Evolutionary conservation across 2,888 invertebrate species (phyloP).

Genomic region (Cephonodes hylas): DNA sequence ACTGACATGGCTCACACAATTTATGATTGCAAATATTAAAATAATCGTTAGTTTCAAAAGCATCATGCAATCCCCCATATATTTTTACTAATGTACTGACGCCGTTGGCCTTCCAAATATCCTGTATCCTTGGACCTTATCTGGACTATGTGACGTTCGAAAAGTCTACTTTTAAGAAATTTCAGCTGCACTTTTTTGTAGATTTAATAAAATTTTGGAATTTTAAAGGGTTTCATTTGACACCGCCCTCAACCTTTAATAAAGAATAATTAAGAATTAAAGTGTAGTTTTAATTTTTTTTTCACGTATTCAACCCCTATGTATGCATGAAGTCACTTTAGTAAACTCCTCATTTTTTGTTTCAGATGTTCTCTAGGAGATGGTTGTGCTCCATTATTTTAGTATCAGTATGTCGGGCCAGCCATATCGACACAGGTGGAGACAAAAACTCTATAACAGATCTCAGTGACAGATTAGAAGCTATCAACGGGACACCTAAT

Average conservation of each 20-base stretch:
- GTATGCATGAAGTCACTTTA: conserved; percentile 27
- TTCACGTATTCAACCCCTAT: conserved; percentile 38
- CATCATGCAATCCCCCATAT: neutral
- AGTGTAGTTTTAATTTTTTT: conserved; percentile 75
- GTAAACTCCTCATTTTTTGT: conserved; percentile 62
- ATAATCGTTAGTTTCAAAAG: neutral
- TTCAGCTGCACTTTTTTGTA: conserved; percentile 34
- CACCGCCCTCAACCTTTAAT: conserved; percentile 66
- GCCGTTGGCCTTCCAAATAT: neutral
- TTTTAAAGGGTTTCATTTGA: conserved; percentile 76
- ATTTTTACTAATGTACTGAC: conserved; percentile 28
- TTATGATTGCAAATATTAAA: neutral
- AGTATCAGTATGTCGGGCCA: conserved; percentile 51
- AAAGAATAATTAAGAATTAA: conserved; percentile 70
- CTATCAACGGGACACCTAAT: conserved; percentile 80
- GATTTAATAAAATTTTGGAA: conserved; percentile 65
- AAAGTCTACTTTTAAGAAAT: conserved; percentile 7
- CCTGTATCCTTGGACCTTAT: conserved; percentile 13
- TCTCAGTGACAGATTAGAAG: conserved; percentile 67
- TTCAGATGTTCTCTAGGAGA: conserved; percentile 67
- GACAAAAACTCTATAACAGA: conserved; percentile 66
- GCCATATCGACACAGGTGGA: conserved; percentile 58
- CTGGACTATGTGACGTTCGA: conserved; percentile 3
- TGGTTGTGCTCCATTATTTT: conserved; percentile 52
- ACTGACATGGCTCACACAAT: too few relatives aligned